phyloP scores from a whole-genome alignment of 23 tunicate species.

The Clavelina lepadiformis region DNA sequence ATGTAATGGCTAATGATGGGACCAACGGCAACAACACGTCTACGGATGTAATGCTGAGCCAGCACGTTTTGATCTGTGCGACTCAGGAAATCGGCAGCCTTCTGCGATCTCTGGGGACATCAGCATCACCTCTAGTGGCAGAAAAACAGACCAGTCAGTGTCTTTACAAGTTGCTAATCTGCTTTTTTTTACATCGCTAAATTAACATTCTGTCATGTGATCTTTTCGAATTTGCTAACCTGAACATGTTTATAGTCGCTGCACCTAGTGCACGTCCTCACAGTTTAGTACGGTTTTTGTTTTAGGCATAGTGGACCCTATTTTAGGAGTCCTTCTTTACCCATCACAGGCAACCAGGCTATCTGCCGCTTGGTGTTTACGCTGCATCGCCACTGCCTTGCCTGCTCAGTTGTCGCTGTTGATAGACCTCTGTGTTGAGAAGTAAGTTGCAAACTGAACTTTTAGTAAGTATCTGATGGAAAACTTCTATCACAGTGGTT shows the following conservation, averaged over 20 bases:
- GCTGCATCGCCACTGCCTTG: slow-evolving; percentile 73
- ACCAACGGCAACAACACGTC: slow-evolving; percentile 17
- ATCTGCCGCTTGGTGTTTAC: slow-evolving; percentile 98
- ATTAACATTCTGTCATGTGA: too few relatives aligned
- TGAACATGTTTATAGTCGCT: too few relatives aligned
- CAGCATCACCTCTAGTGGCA: slow-evolving; percentile 74
- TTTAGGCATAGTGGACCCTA: slow-evolving; percentile 61
- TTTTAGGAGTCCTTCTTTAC: slow-evolving; percentile 51
- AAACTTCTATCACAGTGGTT: too few relatives aligned
- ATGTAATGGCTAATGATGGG: background rate
- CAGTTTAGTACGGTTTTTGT: background rate
- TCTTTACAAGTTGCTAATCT: background rate
- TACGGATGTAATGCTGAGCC: slow-evolving; percentile 30
- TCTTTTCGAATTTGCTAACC: too few relatives aligned
- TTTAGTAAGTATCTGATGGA: too few relatives aligned
- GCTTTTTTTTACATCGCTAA: background rate
- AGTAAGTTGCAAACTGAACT: too few relatives aligned
- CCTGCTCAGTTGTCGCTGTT: slow-evolving; percentile 66
- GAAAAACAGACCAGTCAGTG: slow-evolving; percentile 62
- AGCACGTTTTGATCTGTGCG: slow-evolving; percentile 66
- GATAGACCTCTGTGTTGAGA: slow-evolving; percentile 67
- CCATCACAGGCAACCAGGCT: slow-evolving; percentile 82
- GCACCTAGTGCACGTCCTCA: background rate
- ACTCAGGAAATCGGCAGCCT: slow-evolving; percentile 67
- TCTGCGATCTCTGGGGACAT: slow-evolving; percentile 65